Evolutionary conservation across 2,113 vertebrate species (phyloP).

Genomic region (Dipodomys spectabilis): DNA sequence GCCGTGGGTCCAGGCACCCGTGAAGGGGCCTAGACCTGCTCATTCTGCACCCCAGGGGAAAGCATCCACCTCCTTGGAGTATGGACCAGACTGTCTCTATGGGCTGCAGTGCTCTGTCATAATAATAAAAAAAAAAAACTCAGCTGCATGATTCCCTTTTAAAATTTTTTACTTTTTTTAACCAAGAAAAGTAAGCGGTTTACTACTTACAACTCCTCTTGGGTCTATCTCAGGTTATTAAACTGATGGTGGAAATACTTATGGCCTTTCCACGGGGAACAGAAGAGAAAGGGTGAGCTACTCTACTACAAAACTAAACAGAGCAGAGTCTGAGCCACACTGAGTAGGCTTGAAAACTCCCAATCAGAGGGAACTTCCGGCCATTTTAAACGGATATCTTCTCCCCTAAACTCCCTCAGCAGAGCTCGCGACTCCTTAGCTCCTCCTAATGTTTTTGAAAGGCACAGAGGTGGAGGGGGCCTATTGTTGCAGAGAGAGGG

Average conservation of each 20-base stretch:
- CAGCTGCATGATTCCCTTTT: too few relatives aligned
- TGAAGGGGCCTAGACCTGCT: too few relatives aligned
- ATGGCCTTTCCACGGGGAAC: not conserved
- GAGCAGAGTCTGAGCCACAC: slow-evolving; percentile 57
- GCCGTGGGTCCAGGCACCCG: rapidly evolving
- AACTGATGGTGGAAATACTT: not conserved
- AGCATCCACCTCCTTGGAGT: not conserved
- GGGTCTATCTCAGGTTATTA: slow-evolving; percentile 15
- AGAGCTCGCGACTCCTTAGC: slow-evolving; percentile 69
- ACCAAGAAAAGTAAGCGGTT: not conserved
- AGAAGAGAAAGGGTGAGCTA: slow-evolving; percentile 38
- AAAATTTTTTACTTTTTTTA: not conserved
- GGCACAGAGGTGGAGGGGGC: not conserved
- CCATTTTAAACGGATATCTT: slow-evolving; percentile 77
- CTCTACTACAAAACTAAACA: not conserved
- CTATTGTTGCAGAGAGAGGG: not conserved
- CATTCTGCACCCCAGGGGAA: not conserved
- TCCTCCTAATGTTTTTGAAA: not conserved
- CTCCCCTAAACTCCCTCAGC: slow-evolving; percentile 68
- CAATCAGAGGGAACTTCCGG: slow-evolving; percentile 60
- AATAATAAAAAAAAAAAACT: too few relatives aligned
- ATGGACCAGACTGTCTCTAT: not conserved
- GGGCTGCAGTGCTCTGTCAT: not conserved
- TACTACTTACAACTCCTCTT: slow-evolving; percentile 24
- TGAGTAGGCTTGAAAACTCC: slow-evolving; percentile 46